Evolutionary conservation across 2,113 vertebrate genomes (phyloP), one percentile per base, ranked within the genome.

Genomic region (Fregetta grallaria): DNA sequence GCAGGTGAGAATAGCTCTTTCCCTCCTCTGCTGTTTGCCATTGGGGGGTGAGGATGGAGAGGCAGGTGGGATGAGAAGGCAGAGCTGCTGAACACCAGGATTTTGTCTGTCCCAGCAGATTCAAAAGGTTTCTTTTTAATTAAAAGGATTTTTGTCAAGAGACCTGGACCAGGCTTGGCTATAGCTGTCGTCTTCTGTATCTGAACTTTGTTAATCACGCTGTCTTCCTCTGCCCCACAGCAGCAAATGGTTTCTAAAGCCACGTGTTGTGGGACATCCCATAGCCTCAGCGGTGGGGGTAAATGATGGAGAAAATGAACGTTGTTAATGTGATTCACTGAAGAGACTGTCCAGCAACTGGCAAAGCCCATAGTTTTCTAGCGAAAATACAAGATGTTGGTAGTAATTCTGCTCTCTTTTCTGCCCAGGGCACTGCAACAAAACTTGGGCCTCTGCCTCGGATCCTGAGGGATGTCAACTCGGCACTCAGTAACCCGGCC

Each of bases 401-500:
- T 42, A 26, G 47, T 79, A 83, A 94, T 23, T 58, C 16, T 94
- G 32, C 47, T 90, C n/a, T 80, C 49, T 59, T 73, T 52, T 85
- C 83, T 92, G 38, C 55, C 30, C 97, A 99, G 99, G 98, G 97
- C 90, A 98, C 98, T 9, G 97, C 99, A 32, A 98, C 98, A 13
- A 99, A 99, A 79, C 98, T 99, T 23, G 99, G 99, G 11, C 99
- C 99, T 25, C 97, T 99, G 95, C 99, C 99, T 72, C 98, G 99
- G 81, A 99, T 99, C 92, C 98, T 99, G 89, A 97, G 99, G 85
- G 99, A 99, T 3, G 99, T 99, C 36, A 99, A 98, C 97, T 95
- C 98, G 0, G 99, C 99, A 0, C 98, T 99, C 95, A 99, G 98
- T 18, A 99, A 99, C 97, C 99, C 99, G 0, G 97, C 98, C 75